Evolutionary conservation across 2,888 invertebrate genomes (phyloP).

Genomic region (Tridacna crocea): DNA sequence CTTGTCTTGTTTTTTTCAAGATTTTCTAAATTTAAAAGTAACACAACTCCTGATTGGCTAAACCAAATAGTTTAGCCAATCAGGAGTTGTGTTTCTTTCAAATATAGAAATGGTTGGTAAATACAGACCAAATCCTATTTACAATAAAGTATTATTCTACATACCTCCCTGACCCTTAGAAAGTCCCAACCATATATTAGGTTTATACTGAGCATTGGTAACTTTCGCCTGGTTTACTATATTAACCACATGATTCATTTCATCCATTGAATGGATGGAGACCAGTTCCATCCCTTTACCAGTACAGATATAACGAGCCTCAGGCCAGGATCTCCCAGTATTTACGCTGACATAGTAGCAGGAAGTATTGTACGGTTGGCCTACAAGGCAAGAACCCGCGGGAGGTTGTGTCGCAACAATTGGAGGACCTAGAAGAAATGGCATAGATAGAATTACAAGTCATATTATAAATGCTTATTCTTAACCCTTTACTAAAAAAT

Average conservation of each 20-base stretch:
- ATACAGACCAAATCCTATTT: too few species aligned
- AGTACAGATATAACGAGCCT: conserved; percentile 66
- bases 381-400: conserved; percentile 57
- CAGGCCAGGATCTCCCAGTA: conserved; percentile 68
- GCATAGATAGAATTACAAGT: background rate
- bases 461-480: too few species aligned
- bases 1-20: too few species aligned
- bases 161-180: conserved; percentile 59
- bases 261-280: conserved; percentile 65
- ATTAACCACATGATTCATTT: conserved; percentile 57
- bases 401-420: conserved; percentile 33
- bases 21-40: too few species aligned
- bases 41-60: too few species aligned
- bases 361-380: conserved; percentile 47
- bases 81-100: too few species aligned
- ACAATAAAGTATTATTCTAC: too few species aligned
- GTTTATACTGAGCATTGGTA: conserved; percentile 46
- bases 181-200: conserved; percentile 68
- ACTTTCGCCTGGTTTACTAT: conserved; percentile 38
- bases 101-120: too few species aligned
- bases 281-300: conserved; percentile 63
- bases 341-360: conserved; percentile 64
- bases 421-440: conserved; percentile 1
- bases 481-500: too few species aligned
- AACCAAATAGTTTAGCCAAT: too few species aligned